Conservation (phyloP, 2,797 vertebrate genomes). For the Bradypus variegatus region DNA sequence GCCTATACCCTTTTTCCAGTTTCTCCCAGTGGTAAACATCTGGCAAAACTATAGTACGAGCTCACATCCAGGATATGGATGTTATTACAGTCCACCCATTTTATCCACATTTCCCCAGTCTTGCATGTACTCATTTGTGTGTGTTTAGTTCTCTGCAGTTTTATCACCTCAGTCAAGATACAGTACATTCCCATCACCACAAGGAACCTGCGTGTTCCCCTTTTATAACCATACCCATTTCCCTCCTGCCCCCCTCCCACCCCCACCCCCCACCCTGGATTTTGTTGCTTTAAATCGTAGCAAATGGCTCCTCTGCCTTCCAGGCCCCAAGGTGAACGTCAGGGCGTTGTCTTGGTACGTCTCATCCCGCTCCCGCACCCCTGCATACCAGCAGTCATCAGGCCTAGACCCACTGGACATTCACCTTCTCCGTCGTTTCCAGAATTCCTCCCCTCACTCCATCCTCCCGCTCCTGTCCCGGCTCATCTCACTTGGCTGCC, state of each 20-base stretch:
- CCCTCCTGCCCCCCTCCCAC: fast-evolving
- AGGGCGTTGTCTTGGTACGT: fast-evolving
- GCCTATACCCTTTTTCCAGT: not conserved
- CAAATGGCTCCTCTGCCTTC: not conserved
- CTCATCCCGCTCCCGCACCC: not conserved
- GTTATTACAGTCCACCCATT: fast-evolving
- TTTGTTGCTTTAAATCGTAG: not conserved
- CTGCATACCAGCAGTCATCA: too few relatives aligned
- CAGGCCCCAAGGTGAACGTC: not conserved
- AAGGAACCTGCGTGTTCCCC: not conserved
- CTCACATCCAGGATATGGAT: not conserved
- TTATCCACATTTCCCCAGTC: not conserved
- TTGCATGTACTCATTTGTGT: fast-evolving
- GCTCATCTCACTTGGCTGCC: not conserved
- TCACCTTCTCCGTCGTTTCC: not conserved
- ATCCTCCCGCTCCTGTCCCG: not conserved
- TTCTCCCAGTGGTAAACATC: not conserved
- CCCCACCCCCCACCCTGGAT: not conserved
- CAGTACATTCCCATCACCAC: not conserved
- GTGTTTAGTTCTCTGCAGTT: not conserved
- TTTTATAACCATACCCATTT: not conserved
- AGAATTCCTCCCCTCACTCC: not conserved
- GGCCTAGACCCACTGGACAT: not conserved
- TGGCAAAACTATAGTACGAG: fast-evolving
- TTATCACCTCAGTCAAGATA: not conserved